Base-by-base conservation (phyloP, 2,113 vertebrate species). In the Ploceus nigricollis region DNA sequence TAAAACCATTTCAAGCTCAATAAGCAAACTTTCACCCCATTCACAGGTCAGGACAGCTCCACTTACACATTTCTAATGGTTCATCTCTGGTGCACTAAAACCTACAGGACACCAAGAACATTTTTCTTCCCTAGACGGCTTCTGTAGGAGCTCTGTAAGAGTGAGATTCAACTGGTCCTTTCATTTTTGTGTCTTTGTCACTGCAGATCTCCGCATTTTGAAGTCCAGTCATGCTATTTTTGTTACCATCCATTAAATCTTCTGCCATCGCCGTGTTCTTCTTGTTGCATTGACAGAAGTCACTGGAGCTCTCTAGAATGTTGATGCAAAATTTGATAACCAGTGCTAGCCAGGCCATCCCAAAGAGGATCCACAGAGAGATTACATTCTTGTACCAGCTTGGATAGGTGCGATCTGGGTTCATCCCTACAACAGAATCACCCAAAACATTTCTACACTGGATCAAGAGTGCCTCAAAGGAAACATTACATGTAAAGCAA, bases 311-410 rank as follows among this genome's bases (percentile, higher is more conserved):
- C 96, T 99, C 98, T 77, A 99, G 95, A 82, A 98, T 96, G 79
- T 97, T 98, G 56, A 99, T 99, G 87, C 97, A 94, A 73, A 99
- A 98, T 92, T 99, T 99, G 97, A 99, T 98, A 71, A 99, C 48
- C 53, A 99, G 93, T 23, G 99, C 98, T 72, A 99, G 97, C 99
- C 99, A 99, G 2, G 99, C 98, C 98, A 99, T 96, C 69, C 99
- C 99, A 69, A 99, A 99, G 92, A 99, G 99, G 94, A 99, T 99
- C 99, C 99, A 99, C 3, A 98, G 95, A 44, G 98, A 98, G 81
- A 99, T 96, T 14, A 98, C 87, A 81, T 98, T 82, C 79, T 98
- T 98, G 95, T 99, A 99, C 99, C 99, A 99, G 37, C 94, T 42
- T 2, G 99, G 99, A 92, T 99, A 99, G 2, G 2, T n/a, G 21